Evolutionary conservation across 2,113 vertebrate genomes (phyloP).

Genomic region (Dascyllus trimaculatus): DNA sequence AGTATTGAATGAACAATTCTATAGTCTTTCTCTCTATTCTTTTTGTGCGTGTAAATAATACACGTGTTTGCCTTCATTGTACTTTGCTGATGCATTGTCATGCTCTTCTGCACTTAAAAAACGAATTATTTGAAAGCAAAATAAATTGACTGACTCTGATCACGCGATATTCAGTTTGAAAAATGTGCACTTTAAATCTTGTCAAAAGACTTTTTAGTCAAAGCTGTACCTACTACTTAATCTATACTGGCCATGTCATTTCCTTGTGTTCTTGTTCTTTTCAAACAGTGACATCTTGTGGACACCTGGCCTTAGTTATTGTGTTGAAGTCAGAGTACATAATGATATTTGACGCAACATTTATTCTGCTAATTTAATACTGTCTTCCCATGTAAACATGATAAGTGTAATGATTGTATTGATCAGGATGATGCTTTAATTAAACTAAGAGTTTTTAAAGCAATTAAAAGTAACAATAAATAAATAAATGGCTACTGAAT

Average conservation of each 20-base stretch:
- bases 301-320: slow-evolving; percentile 43
- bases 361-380: neutral
- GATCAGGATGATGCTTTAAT: no score
- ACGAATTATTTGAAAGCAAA: neutral
- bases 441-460: no score
- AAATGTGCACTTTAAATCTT: neutral
- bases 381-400: neutral
- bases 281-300: slow-evolving; percentile 82
- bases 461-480: no score
- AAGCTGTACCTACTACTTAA: neutral
- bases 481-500: no score
- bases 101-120: slow-evolving; percentile 15
- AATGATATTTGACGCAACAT: neutral
- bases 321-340: neutral
- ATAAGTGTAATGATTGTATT: no score
- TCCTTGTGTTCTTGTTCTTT: slow-evolving; percentile 56
- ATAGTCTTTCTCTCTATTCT: slow-evolving; percentile 74
- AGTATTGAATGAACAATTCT: slow-evolving; percentile 82
- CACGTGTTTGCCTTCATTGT: slow-evolving; percentile 54
- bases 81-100: slow-evolving; percentile 55
- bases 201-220: neutral
- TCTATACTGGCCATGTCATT: slow-evolving; percentile 10
- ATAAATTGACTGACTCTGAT: neutral
- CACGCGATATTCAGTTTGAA: neutral
- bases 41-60: slow-evolving; percentile 68